Base-by-base conservation (phyloP, 2,113 vertebrate species). In the Gasterosteus nipponicus region DNA sequence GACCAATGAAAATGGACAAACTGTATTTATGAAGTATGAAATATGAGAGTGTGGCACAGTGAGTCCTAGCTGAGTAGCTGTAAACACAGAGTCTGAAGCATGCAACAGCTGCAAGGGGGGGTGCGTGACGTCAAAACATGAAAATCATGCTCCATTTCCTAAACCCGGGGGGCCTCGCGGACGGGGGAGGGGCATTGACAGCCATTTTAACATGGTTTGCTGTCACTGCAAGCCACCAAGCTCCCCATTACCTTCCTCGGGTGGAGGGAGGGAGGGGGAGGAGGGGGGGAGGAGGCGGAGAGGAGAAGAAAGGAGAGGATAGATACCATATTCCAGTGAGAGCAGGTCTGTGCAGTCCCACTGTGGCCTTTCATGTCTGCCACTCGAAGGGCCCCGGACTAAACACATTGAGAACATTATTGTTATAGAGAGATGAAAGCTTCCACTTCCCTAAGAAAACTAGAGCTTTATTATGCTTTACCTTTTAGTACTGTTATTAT, bases 81-180 rank as follows among this genome's bases (percentile, higher is more conserved):
- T 88, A 89, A 93, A 93, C 91, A 91, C 82, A 68, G 82, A 89
- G 85, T 80, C 90, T 91, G 90, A 86, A 92, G 87, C 89, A 90
- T 93, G 92, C 92, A 95, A 96, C 97, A 98, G 96, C 96, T 97
- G 96, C 95, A 95, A 88, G 94, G 90, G 92, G 94, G 92, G 92
- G 90, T 82, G 89, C 76, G 82, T 94, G 92, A 93, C 92, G 92
- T 93, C 83, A 92, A 89, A 81, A 82, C 77, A 81, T 82, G 89
- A 90, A 92, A 92, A 91, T 90, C 91, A 94, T 92, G 90, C 90
- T 93, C 83, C 42, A 93, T 93, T 95, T 94, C 93, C 93, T 94
- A 86, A 94, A 94, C 93, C 91, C 89, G 54, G 77, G 93, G 94
- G 93, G 93, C 91, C 86, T 91, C 69, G 85, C 89, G 1, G 35